A percentile compares a stretch with the other conserved stretches of the same genome.
Conservation (phyloP, 1,140 invertebrate species). For the Papilio glaucus region DNA sequence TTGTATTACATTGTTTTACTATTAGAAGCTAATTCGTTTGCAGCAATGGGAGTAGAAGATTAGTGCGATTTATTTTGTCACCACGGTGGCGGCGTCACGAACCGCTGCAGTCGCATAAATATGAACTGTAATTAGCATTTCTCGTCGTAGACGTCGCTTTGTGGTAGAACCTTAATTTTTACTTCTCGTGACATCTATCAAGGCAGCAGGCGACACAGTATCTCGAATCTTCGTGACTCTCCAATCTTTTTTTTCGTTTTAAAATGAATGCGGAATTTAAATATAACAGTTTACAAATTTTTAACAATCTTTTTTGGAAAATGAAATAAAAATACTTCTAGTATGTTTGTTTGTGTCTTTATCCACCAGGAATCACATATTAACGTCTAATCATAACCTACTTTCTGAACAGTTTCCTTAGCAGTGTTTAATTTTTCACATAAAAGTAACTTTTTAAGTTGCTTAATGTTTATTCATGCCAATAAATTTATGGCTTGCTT, state of each 20-base stretch:
- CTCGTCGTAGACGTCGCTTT: slow-evolving; percentile 51
- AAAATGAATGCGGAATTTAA: not conserved
- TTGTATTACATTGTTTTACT: not conserved
- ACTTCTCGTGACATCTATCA: slow-evolving; percentile 54
- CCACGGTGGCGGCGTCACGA: slow-evolving; percentile 57
- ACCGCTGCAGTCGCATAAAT: slow-evolving; percentile 71
- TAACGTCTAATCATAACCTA: too few species aligned
- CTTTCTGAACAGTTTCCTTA: too few species aligned
- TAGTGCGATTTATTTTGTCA: slow-evolving; percentile 61
- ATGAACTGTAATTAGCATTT: slow-evolving; percentile 74
- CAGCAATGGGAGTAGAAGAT: slow-evolving; percentile 43
- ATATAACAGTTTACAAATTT: too few species aligned
- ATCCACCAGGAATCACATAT: too few species aligned
- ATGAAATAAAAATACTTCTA: too few species aligned
- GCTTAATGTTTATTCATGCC: too few species aligned
- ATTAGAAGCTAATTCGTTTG: slow-evolving; percentile 26
- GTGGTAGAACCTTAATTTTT: slow-evolving; percentile 57
- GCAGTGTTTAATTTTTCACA: too few species aligned
- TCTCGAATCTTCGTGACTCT: slow-evolving; percentile 29
- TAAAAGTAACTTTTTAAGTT: too few species aligned
- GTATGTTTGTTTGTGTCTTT: too few species aligned
- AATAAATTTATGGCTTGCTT: too few species aligned
- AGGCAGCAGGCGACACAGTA: slow-evolving; percentile 38
- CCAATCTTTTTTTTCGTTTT: slow-evolving; percentile 18
- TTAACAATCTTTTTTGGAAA: too few species aligned